Evolutionary conservation across 2,797 vertebrate species (phyloP), one percentile per base, ranked within the genome.

Genomic region (Oreortyx pictus): DNA sequence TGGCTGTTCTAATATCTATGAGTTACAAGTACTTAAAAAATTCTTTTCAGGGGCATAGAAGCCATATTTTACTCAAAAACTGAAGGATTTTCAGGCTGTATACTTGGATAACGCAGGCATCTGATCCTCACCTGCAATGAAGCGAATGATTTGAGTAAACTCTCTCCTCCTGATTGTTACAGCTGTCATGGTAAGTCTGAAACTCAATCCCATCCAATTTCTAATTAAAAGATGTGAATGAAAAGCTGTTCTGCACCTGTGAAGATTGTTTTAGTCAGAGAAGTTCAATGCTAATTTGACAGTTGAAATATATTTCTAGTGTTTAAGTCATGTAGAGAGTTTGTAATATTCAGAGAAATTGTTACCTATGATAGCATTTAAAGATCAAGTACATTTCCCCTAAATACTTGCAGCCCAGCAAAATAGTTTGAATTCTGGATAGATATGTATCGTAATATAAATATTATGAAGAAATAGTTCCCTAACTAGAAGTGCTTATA

Each of bases 201-300:
- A 83, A 70, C 82, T 75, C 83, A 65, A 8, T 81, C 16, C 60
- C 44, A 3, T 27, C 60, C 7, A 65, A 54, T n/a, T 90, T 82
- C 81, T 94, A 93, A 95, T 91, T 91, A 91, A 94, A 94, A 81
- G 3, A 31, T 61, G 3, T 74, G 89, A 94, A 89, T 44, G 72
- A 88, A 73, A 96, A 92, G 54, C 61, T 90, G 56, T 57, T 27
- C 74, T 94, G 35, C 73, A 23, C 29, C 60, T 61, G 35, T 86
- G 65, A 94, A 83, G 43, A 89, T 5, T 85, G 82, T 78, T 93
- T 85, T 90, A 89, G 44, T 73, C 87, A 92, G 68, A 86, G 46
- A 94, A 62, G 15, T 20, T 92, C 61, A 85, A 92, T 93, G 66
- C 87, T 95, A 97, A 96, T 93, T 89, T 96, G 89, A 96, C 90